Base-by-base conservation (phyloP, 2,113 vertebrate species). In the Vulpes vulpes region DNA sequence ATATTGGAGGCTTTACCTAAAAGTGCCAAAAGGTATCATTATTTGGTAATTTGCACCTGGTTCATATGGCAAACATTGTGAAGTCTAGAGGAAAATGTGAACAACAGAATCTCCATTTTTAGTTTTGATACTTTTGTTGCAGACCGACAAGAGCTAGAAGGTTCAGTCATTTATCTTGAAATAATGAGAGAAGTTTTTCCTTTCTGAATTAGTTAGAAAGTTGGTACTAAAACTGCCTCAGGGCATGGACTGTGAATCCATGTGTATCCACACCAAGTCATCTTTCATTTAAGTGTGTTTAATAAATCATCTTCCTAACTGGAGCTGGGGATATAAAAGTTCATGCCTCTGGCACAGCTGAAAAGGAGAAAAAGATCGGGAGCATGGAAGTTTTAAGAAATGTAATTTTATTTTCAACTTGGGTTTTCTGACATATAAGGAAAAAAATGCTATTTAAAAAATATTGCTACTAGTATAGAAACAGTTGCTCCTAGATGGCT, bases 251-350 rank as follows among this genome's bases (percentile, higher is more conserved):
- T 97, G 64, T 97, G 97, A 97, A 98, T 97, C 96, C 89, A 98
- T 96, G 89, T 96, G 55, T 95, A 95, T 97, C 95, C 67, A 93
- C 38, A 96, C 74, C 86, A 92, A 97, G 69, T 74, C 78, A 80
- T 96, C 95, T 97, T 98, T 98, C 96, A 97, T 97, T 98, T 97
- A 97, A 95, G 91, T 94, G 82, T 98, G 67, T 96, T 97, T 97
- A 97, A 98, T 98, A 96, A 97, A 95, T 97, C 94, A 96, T 96
- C 93, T 92, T 94, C 57, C 69, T 97, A 98, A 97, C 95, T 97
- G 83, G 84, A 82, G 71, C 91, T 82, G 10, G 84, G 97, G 57
- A 88, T 96, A 80, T 96, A 83, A 87, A 94, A 91, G 93, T 97
- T 97, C 95, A 78, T 71, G 89, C 96, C 95, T 98, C 82, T 95